These are phyloP conservation scores for Chrysomallon squamiferum DNA, from an alignment of 1,140 invertebrate species.

Conservation along the genomic window DNA sequence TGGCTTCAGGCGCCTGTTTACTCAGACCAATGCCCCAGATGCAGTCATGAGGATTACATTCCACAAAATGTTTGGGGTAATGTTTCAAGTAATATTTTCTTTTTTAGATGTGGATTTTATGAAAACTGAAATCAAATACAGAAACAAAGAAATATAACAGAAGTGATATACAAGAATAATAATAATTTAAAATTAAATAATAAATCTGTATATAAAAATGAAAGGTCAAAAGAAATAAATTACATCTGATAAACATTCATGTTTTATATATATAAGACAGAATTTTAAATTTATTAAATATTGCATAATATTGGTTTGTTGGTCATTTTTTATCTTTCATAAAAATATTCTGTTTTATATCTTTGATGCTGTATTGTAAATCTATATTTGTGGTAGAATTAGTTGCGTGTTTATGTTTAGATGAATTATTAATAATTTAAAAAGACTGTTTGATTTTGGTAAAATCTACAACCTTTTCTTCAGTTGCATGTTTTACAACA, in stretches of 20 bases:
- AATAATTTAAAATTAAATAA: neutral
- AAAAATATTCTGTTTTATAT: too few species aligned
- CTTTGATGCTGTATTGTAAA: too few species aligned
- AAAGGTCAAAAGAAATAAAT: neutral
- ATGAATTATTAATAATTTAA: too few species aligned
- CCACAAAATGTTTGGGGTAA: slow-evolving; percentile 50
- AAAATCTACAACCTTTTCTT: slow-evolving; percentile 36
- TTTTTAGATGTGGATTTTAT: slow-evolving; percentile 50
- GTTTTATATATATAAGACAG: neutral
- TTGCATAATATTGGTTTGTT: neutral
- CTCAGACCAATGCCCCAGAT: slow-evolving; percentile 59
- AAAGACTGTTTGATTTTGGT: too few species aligned
- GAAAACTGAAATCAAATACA: slow-evolving; percentile 45
- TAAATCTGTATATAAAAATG: neutral
- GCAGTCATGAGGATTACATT: slow-evolving; percentile 54
- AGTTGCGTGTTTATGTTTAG: too few species aligned
- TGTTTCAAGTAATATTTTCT: slow-evolving; percentile 37
- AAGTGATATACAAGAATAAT: neutral
- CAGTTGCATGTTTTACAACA: slow-evolving; percentile 38
- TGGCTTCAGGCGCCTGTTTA: slow-evolving; percentile 36
- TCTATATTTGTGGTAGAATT: too few species aligned
- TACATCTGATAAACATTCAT: neutral
- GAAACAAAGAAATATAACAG: neutral
- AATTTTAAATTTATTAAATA: neutral
- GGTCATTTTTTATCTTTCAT: too few species aligned